Evolutionary conservation across 2,888 invertebrate genomes (phyloP), one percentile per base, ranked within the genome.

Genomic region (Pandemis corylana): DNA sequence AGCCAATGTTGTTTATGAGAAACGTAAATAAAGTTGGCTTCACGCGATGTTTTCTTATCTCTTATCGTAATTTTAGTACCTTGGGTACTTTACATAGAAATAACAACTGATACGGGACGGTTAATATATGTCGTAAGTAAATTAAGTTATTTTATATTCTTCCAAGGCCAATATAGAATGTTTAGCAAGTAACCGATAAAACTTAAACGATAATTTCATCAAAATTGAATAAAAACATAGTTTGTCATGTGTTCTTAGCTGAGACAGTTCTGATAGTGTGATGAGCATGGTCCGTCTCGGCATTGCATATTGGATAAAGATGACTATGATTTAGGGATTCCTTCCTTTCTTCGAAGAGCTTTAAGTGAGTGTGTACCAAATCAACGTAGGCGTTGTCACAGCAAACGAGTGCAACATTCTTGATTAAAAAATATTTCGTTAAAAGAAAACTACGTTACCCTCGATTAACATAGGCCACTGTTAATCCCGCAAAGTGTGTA

Each of bases 41-140:
- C 65, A 69, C 51, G 61, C 61, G 65, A 51, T 28, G 51, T 66
- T 46, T 49, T 53, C 68, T 76, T 76, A 73, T 77, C 73, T 76
- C 76, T 77, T 80, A 81, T 76, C 76, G 63, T 36, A 75, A 77
- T 71, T 76, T 76, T 68, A 70, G 75, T 77, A 72, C 72, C 75
- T 62, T 70, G 61, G 53, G 68, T 51, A 74, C 49, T 20, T 15
- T 62, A 74, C 68, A 76, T 49, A 42, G 15, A 46, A 76, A 65
- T 73, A 69, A 68, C 15, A 53, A 28, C 42, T 75, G 65, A 71
- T 70, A 71, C 41, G 66, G 41, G 66, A 67, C 46, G 12, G 49
- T 20, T 61, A 67, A 56, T 28, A 36, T 62, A 67, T 67, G 70
- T 53, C 46, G 56, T 51, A 36, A 61, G 66, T 62, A 20, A 51